Evolutionary conservation across 1,140 invertebrate species (phyloP).

Genomic region (Scaptomyza pallida): DNA sequence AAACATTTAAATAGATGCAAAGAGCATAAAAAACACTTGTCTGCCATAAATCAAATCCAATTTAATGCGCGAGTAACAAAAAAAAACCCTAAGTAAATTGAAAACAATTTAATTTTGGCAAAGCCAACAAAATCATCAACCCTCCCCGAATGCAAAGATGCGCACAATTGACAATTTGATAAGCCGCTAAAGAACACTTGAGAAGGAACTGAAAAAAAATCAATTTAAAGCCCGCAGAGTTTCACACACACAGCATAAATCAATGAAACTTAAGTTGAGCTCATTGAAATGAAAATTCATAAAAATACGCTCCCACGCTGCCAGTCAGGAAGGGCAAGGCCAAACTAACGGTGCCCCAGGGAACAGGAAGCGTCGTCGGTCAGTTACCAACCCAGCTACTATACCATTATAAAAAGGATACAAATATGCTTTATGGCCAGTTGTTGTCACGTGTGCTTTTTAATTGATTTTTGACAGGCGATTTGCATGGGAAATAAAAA

Average conservation of each 20-base stretch:
- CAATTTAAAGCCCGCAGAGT: constrained; percentile 69
- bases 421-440: constrained; percentile 52
- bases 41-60: constrained; percentile 65
- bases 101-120: constrained; percentile 65
- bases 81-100: constrained; percentile 20
- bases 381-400: constrained; percentile 39
- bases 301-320: constrained; percentile 64
- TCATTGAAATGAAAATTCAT: constrained; percentile 16
- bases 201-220: constrained; percentile 44
- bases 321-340: constrained; percentile 59
- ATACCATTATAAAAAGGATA: constrained; percentile 46
- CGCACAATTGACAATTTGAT: constrained; percentile 45
- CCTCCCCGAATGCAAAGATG: constrained; percentile 20
- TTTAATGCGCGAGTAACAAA: constrained; percentile 38
- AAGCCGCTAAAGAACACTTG: constrained; percentile 38
- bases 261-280: constrained; percentile 59
- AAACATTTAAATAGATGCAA: constrained; percentile 31
- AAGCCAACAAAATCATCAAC: constrained; percentile 28
- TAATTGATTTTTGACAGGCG: constrained; percentile 70
- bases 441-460: constrained; percentile 69
- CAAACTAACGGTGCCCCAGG: constrained; percentile 55
- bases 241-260: constrained; percentile 53
- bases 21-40: constrained; percentile 57
- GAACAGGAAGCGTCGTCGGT: constrained; percentile 64
- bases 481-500: constrained; percentile 70